Evolutionary conservation across 1,140 invertebrate genomes (phyloP), one percentile per base, ranked within the genome.

Genomic region (Drosophila burlai): DNA sequence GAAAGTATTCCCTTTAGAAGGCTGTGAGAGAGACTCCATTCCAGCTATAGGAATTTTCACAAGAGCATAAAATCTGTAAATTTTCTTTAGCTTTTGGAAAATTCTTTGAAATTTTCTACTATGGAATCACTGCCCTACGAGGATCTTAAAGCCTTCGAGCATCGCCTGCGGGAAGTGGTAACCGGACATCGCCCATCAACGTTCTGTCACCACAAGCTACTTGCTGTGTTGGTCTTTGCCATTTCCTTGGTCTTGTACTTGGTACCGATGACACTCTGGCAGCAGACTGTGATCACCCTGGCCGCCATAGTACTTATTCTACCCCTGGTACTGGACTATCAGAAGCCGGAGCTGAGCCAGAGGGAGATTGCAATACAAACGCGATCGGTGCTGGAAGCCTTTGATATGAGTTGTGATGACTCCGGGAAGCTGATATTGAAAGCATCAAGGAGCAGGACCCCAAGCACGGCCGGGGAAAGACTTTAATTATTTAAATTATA

Each of bases 321-420:
- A 26, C 21, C 21, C 3, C 1, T 24, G 1, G 9, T 38, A 3
- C 15, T 38, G 21, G 21, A 26, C 5, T 9, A 38, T 57, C 15
- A 10, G 9, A 57, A 40, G 15, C 31, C 54, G 15, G 13, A 57
- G 36, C 4, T 57, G 2, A 24, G 34, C 2, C 21, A 24, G 21
- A 36, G n/a, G 21, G 15, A 24, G 36, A 40, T 57, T 26, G 34
- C 36, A 1, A 3, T 2, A 2, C 34, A 55, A 21, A 38, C 54
- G 10, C 34, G 54, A 40, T 40, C 54, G 21, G 34, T 57, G 21
- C 34, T 57, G 8, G 36, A 57, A 7, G 5, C 9, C 34, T 57
- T 40, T n/a, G 21, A 57, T 16, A 40, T 57, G 36, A 57, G 54
- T 9, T 57, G 54, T 16, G 54, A 57, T 24, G 36, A 40, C 15